Conservation (phyloP, 1,140 invertebrate genomes). For the Cyclargus thomasi region DNA sequence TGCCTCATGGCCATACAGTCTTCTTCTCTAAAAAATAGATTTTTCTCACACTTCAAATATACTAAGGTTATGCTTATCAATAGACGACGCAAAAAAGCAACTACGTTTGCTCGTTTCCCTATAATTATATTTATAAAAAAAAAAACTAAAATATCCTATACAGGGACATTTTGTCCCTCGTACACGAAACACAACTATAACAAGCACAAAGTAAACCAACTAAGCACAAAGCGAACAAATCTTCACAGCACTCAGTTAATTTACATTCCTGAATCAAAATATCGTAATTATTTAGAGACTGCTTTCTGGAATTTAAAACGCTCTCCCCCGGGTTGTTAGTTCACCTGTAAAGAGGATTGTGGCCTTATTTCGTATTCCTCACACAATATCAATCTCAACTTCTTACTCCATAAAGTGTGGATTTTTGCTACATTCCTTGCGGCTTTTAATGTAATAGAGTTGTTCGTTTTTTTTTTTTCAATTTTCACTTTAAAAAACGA, state of each 20-base stretch:
- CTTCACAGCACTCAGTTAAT: slow-evolving; percentile 25
- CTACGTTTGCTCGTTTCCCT: too few species aligned
- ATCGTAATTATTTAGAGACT: slow-evolving; percentile 40
- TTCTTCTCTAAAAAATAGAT: too few species aligned
- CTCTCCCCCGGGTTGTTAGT: slow-evolving; percentile 27
- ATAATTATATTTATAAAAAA: too few species aligned
- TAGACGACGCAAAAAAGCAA: too few species aligned
- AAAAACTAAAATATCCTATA: too few species aligned
- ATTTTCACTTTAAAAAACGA: too few species aligned
- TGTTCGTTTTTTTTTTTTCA: too few species aligned
- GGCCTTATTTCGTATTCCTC: slow-evolving; percentile 19
- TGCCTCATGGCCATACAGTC: too few species aligned
- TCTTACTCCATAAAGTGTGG: not conserved
- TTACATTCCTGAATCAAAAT: slow-evolving; percentile 43
- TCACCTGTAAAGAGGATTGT: slow-evolving; percentile 28
- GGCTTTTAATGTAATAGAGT: too few species aligned
- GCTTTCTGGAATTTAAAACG: slow-evolving; percentile 27
- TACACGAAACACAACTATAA: not conserved
- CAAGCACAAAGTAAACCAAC: not conserved
- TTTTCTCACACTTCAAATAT: too few species aligned
- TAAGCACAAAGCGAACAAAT: not conserved
- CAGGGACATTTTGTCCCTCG: too few species aligned
- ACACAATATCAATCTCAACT: slow-evolving; percentile 14
- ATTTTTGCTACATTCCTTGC: not conserved
- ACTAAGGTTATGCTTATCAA: too few species aligned